Base-by-base conservation (phyloP, 2,888 invertebrate species). In the Crocallis elinguaria region DNA sequence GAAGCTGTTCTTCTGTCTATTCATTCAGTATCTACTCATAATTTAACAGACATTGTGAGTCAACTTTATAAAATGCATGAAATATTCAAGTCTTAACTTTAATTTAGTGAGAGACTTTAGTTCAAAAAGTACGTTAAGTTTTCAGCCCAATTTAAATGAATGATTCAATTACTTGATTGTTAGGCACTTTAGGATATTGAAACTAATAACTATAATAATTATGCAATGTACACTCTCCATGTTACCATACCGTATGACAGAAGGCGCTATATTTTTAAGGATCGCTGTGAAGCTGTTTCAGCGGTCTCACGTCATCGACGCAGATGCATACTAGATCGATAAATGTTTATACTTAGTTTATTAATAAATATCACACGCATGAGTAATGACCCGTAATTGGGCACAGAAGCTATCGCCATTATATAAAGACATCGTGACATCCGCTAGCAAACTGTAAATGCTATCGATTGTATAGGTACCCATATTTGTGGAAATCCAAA, bases 361-460 rank as follows among this genome's bases (percentile, higher is more conserved):
- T 84, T 79, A 82, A 84, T 86, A 82, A 82, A 76, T 82, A 82
- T 81, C 75, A 82, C 81, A 86, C 82, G 84, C 70, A 73, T 86
- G 83, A 85, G 79, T 85, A 85, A 87, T 37, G 83, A 67, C 67
- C 86, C 85, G 67, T 89, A 89, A 86, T 88, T 86, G 89, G 88
- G 67, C 75, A 77, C 86, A 79, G 77, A 77, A 79, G 82, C 82
- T 86, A 86, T 88, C 86, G 81, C 78, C 74, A 77, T 74, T 70
- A 77, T 85, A 80, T 84, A 76, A 85, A 82, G 78, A 79, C 82
- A 72, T 76, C 88, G 88, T 88, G 89, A 88, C 88, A 88, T 88
- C 89, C 89, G 89, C 75, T 66, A 62, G 57, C 67, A 85, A 84
- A 86, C 87, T 79, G 87, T 85, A 68, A 72, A 73, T 69, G 58